Evolutionary conservation across 2,888 invertebrate species (phyloP).

Genomic region (Pristionchus mayeri): DNA sequence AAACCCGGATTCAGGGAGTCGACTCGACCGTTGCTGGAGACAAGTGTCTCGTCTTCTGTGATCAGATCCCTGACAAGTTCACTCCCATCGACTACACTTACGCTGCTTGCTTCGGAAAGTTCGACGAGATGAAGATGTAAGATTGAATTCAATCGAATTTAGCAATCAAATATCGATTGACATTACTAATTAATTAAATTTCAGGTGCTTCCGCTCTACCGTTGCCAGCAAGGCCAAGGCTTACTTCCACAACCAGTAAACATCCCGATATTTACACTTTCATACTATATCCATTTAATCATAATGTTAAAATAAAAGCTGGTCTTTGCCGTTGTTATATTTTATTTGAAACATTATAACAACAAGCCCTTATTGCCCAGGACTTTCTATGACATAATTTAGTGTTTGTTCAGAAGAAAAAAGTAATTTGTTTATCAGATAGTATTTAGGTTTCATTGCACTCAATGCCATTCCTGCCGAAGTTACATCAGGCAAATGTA

Average conservation of each 20-base stretch:
- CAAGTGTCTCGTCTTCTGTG: slow-evolving; percentile 39
- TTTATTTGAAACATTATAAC: no score
- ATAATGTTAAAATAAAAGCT: not conserved
- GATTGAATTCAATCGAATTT: not conserved
- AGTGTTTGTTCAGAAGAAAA: no score
- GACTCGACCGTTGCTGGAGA: slow-evolving; percentile 18
- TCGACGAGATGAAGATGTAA: slow-evolving; percentile 39
- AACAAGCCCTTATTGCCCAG: no score
- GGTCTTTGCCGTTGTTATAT: no score
- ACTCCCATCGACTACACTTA: slow-evolving; percentile 45
- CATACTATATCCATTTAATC: not conserved
- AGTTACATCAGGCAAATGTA: no score
- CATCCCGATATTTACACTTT: not conserved
- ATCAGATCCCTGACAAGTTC: slow-evolving; percentile 39
- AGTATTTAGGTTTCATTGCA: no score
- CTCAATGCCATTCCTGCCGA: no score
- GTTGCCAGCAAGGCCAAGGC: slow-evolving; percentile 38
- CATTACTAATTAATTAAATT: not conserved
- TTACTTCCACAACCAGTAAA: slow-evolving; percentile 19
- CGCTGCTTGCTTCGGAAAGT: slow-evolving; percentile 45
- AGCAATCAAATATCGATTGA: not conserved
- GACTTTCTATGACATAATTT: no score
- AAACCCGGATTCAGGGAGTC: not conserved
- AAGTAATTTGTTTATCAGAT: no score
- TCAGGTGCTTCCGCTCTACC: slow-evolving; percentile 39